phyloP scores from a whole-genome alignment of 2,113 vertebrate species.

The Hippoglossus stenolepis region DNA sequence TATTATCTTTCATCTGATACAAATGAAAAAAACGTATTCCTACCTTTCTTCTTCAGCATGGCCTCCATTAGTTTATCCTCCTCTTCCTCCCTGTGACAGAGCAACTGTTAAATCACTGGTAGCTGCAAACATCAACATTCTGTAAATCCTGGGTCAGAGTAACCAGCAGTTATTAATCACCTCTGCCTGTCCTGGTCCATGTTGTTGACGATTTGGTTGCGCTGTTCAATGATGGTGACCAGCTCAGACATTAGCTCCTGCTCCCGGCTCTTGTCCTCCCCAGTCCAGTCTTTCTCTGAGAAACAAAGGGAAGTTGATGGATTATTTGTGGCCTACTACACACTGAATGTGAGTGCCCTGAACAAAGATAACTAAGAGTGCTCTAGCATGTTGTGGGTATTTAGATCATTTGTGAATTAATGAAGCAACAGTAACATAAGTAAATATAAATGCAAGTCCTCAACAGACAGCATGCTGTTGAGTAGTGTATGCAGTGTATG shows the following conservation, averaged over 20 bases:
- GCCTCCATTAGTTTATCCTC: conserved; percentile 96
- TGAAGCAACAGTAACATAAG: neutral
- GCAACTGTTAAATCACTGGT: neutral
- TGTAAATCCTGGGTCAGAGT: neutral
- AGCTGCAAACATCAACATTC: neutral
- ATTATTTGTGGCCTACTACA: neutral
- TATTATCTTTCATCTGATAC: neutral
- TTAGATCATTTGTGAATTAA: too few species aligned
- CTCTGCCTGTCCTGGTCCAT: conserved; percentile 97
- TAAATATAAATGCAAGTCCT: neutral
- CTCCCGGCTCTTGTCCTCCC: conserved; percentile 92
- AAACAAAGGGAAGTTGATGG: neutral
- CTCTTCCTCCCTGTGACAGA: conserved; percentile 91
- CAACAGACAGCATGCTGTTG: too few species aligned
- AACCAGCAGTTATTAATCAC: conserved; percentile 71
- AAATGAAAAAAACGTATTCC: neutral
- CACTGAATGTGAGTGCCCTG: neutral
- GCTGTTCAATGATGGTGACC: conserved; percentile 95
- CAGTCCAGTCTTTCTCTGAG: conserved; percentile 95
- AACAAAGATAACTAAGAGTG: too few species aligned
- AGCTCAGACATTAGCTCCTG: conserved; percentile 94
- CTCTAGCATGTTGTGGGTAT: too few species aligned
- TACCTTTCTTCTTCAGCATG: conserved; percentile 97
- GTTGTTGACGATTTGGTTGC: conserved; percentile 96
- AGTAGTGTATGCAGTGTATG: too few species aligned